phyloP scores from a whole-genome alignment of 2,113 vertebrate genomes.

The Eira barbara region DNA sequence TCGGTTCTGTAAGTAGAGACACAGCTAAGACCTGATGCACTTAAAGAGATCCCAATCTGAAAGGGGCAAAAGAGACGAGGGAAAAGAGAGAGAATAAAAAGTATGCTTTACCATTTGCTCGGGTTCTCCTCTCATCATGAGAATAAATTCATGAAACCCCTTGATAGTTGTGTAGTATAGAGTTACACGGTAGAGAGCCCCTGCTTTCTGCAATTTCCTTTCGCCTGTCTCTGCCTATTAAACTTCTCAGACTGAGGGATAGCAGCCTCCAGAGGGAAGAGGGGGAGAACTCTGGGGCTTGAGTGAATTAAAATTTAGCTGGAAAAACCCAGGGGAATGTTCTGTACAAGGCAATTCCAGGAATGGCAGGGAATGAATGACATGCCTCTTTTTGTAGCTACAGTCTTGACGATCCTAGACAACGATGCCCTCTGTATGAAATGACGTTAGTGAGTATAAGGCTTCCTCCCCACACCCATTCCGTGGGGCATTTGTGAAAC shows the following conservation, averaged over 20 bases:
- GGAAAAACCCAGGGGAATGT: conserved; percentile 32
- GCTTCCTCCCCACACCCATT: neutral
- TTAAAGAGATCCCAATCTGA: neutral
- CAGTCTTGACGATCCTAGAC: neutral
- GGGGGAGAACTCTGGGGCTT: neutral
- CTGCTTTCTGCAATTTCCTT: conserved; percentile 35
- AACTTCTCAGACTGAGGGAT: neutral
- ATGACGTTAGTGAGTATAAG: neutral
- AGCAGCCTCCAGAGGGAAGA: conserved; percentile 30
- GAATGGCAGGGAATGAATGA: neutral
- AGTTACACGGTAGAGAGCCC: neutral
- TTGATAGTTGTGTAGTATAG: neutral
- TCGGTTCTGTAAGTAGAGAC: neutral
- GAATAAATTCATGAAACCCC: neutral
- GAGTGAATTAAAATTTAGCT: conserved; percentile 52
- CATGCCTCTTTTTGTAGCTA: neutral
- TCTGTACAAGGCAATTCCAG: neutral
- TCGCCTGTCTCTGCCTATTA: conserved; percentile 39
- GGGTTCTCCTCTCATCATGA: neutral
- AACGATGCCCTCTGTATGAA: neutral
- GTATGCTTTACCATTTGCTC: neutral
- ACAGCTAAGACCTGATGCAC: neutral
- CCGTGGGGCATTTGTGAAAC: neutral
- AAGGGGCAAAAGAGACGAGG: neutral
- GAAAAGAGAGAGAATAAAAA: neutral